Evolutionary conservation across 1,140 invertebrate species (phyloP), one percentile per base, ranked within the genome.

Genomic region (Bombus haemorrhoidalis): DNA sequence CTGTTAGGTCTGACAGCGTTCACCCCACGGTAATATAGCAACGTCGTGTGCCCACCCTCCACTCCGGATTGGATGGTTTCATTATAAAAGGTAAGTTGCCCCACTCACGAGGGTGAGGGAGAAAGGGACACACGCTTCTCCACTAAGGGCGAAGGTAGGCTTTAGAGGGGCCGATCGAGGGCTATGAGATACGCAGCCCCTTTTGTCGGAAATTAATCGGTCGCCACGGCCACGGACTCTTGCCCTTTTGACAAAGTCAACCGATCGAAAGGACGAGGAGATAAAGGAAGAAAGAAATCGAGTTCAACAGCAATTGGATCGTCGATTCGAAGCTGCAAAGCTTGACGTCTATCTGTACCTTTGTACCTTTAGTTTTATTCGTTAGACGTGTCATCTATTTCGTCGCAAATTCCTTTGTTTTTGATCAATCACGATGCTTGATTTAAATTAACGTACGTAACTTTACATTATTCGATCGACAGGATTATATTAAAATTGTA

Each of bases 141-240:
- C 53, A 64, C 53, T 66, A 87, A 79, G 86, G 80, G 76, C 83
- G 57, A 85, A 90, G 86, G 83, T 90, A 77, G 89, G 89, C 86
- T 90, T 87, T 88, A 81, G 80, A 66, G 76, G 76, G 89, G 89
- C 89, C 89, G 79, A 73, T 83, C 85, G 87, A 91, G 85, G 90
- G 91, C 89, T 71, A 68, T 28, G 83, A 84, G 86, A 84, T 88
- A 85, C 83, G 78, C 85, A 77, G 72, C 71, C 82, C 86, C 85
- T 86, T 91, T 90, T 87, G 85, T 91, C 69, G 80, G 47, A 80
- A 85, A 90, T 91, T 90, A 91, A 91, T 90, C 89, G 89, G 68
- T 86, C 89, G 77, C 89, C 73, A 87, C 84, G 82, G 86, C 85
- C 79, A 83, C 75, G 47, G 47, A 22, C 66, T 69, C 18, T 34